phyloP scores from a whole-genome alignment of 2,113 vertebrate species.

The Chloebia gouldiae region DNA sequence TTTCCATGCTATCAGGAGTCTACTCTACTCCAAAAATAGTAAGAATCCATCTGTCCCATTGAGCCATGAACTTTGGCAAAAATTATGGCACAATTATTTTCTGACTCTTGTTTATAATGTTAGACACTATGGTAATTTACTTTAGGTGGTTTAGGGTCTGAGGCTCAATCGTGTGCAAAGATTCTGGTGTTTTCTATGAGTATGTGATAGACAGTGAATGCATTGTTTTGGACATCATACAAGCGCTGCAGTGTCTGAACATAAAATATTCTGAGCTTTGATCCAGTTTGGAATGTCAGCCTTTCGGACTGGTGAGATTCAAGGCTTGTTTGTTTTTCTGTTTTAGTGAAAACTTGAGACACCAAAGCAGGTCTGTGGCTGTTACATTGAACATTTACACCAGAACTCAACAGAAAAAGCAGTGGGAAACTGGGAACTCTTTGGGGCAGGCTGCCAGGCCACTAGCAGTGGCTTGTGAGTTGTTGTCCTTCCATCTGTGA shows the following conservation, averaged over 20 bases:
- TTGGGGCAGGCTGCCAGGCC: not conserved
- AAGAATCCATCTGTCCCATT: not conserved
- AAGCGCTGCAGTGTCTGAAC: not conserved
- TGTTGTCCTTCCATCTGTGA: not conserved
- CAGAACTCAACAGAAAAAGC: accelerated
- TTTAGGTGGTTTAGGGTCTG: not conserved
- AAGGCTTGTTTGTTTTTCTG: not conserved
- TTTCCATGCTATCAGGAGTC: not conserved
- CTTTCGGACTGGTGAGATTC: not conserved
- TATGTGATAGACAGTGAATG: not conserved
- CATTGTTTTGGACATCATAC: not conserved
- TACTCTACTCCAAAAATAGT: not conserved
- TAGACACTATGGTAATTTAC: not conserved
- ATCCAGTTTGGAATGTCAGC: not conserved
- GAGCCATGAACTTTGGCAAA: not conserved
- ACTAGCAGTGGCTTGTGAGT: not conserved
- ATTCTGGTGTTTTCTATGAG: not conserved
- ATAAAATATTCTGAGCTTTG: not conserved
- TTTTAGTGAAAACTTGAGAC: not conserved
- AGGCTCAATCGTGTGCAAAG: accelerated
- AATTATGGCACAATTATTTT: not conserved
- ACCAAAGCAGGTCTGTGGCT: not conserved
- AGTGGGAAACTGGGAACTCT: not conserved
- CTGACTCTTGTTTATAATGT: not conserved
- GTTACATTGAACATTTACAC: accelerated